These are phyloP conservation scores for Hymenochirus boettgeri DNA, from an alignment of 2,113 vertebrate genomes.

Conservation along the genomic window DNA sequence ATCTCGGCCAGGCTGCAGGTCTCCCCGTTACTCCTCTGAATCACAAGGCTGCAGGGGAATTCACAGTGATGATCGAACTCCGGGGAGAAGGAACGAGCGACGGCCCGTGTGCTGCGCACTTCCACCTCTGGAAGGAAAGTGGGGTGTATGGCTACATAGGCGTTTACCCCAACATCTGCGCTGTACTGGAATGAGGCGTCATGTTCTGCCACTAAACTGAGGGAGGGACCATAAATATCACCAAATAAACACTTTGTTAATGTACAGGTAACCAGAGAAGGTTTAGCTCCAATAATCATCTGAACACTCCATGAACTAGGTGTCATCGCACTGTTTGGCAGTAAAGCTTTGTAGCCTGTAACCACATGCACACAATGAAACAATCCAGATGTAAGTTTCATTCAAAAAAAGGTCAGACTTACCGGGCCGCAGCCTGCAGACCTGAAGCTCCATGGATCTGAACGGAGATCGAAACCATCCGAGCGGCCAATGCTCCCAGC, in stretches of 20 bases:
- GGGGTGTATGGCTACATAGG: conserved; percentile 69
- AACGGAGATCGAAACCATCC: conserved; percentile 68
- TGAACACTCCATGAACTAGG: no score
- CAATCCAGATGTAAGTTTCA: no score
- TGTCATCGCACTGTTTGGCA: no score
- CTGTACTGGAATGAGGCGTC: conserved; percentile 66
- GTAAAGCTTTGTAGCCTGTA: no score
- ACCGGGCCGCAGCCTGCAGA: conserved; percentile 88
- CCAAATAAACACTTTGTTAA: no score
- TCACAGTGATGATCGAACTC: conserved; percentile 76
- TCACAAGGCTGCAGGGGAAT: conserved; percentile 70
- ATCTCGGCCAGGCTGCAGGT: conserved; percentile 80
- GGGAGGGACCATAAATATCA: background rate
- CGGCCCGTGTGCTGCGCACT: conserved; percentile 59
- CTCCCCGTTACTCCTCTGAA: conserved; percentile 72
- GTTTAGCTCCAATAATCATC: no score
- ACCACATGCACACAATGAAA: no score
- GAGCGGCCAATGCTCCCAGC: conserved; percentile 58
- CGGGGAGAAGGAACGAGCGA: conserved; percentile 78
- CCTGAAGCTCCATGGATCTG: conserved; percentile 82
- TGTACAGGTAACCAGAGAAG: no score
- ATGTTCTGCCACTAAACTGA: conserved; percentile 68
- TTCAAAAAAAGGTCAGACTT: conserved; percentile 35
- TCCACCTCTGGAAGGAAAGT: conserved; percentile 74
- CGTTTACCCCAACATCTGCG: conserved; percentile 73